Percentiles rank a stretch among this genome's conserved stretches.
Evolutionary conservation across 2,113 vertebrate genomes (phyloP).

Genomic region (Bujurquina vittata): DNA sequence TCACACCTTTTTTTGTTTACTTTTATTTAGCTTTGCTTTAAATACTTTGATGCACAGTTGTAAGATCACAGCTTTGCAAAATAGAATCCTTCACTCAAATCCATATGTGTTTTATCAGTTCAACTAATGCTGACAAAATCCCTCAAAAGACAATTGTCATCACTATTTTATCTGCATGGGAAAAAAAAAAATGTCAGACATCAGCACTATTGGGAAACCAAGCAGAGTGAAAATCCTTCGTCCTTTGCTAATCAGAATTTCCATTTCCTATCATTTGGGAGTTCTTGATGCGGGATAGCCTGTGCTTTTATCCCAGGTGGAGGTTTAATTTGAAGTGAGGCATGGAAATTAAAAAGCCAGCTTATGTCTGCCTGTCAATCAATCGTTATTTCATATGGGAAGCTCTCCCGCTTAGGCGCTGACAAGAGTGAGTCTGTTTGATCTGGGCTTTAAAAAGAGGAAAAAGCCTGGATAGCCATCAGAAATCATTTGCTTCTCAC

Average conservation of each 20-base stretch:
- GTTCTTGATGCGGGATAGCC: constrained; percentile 77
- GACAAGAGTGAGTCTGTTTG: constrained; percentile 86
- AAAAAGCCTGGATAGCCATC: constrained; percentile 78
- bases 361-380: constrained; percentile 86
- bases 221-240: constrained; percentile 72
- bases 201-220: constrained; percentile 81
- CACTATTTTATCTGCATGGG: constrained; percentile 80
- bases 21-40: background rate
- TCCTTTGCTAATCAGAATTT: constrained; percentile 79
- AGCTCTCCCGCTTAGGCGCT: constrained; percentile 79
- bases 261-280: constrained; percentile 73
- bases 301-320: constrained; percentile 86
- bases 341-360: constrained; percentile 84
- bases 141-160: constrained; percentile 79
- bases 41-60: constrained; percentile 7
- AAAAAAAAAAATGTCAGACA: constrained; percentile 74
- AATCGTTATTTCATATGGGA: constrained; percentile 81
- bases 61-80: constrained; percentile 28
- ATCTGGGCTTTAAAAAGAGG: constrained; percentile 82
- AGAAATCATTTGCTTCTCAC: constrained; percentile 81
- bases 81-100: constrained; percentile 24
- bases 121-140: constrained; percentile 69
- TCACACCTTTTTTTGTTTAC: background rate
- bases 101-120: constrained; percentile 50
- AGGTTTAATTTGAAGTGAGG: constrained; percentile 88